Base-by-base conservation (phyloP, 2,797 vertebrate genomes). In the Thripadectes ignobilis region DNA sequence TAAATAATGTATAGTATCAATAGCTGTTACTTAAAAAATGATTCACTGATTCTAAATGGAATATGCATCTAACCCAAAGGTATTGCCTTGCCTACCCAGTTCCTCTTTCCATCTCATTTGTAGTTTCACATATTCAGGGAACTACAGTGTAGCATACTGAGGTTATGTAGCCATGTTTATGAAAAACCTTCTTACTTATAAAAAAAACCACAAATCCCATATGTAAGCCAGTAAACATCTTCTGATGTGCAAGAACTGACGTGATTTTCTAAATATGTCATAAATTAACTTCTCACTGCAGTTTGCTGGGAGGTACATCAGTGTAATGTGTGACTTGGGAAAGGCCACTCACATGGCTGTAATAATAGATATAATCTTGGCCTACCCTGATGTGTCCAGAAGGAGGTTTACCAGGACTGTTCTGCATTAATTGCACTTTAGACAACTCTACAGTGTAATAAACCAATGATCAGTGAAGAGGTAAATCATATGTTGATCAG, bases 1-100 rank as follows among this genome's bases (percentile, higher is more conserved):
- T 74, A 92, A 93, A 92, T 85, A 93, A 89, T 49, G 24, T 34
- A 67, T 45, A 41, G 6, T 67, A 85, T 74, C 87, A 85, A 74
- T 71, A 93, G 41, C 12, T 83, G 59, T 77, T 76, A 52, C 38
- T 63, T 89, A 11, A 68, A 85, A 81, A 85, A 57, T 30, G 0
- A 79, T 63, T 87, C 52, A 55, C 9, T 79, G 63, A 45, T 73
- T 95, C 89, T 82, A 59, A 87, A 29, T 55, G 34, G 46, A 74
- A 71, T 74, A 59, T 77, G 3, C 46, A 78, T 57, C 32, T 82
- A 80, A 74, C 55, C 59, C 76, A 51, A 61, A 79, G 52, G 48
- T 67, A 45, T 55, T 66, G n/a, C 55, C 74, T 82, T 76, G 39
- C 9, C 36, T 93, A 41, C 10, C 5, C 11, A 38, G 18, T 43